Base-by-base conservation (phyloP, 1,140 invertebrate genomes). In the Caenorhabditis inopinata region DNA sequence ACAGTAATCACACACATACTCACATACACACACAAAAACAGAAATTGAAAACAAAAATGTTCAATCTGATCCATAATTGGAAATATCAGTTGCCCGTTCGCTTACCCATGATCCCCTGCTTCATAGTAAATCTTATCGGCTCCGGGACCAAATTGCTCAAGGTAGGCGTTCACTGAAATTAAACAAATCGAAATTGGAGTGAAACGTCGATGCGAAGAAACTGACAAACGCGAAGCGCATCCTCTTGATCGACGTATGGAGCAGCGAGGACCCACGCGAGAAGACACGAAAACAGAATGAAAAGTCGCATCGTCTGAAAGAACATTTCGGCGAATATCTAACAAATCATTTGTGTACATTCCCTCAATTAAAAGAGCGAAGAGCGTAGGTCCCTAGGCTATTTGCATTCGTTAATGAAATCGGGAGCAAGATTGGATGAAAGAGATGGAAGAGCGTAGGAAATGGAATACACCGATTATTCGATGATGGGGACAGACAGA, bases 231-330 rank as follows among this genome's bases (percentile, higher is more conserved):
- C 32, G 58, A 12, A 68, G 58, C 58, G 58, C 58, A 68, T 68
- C 58, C 32, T 68, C 58, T 42, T 68, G 58, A 68, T 68, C 58
- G 58, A 68, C 38, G 32, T 68, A 68, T 9, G 58, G 58, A 16
- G 58, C 58, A 38, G 58, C 58, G 58, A 68, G 58, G 58, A 68
- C 58, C 58, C 58, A 68, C 58, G 58, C 58, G 58, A 68, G 58
- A 68, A 68, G 58, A 68, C 58, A 68, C 58, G 58, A 68, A 68
- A 68, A 32, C 58, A 68, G 38, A 32, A 68, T 68, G 58, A 68
- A 68, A 18, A 68, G 58, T 32, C 58, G 58, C 58, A 68, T 68
- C 58, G 58, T 68, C 58, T 68, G 58, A n/a, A n/a, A n/a, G 51
- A 58, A 58, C 51, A 32, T 48, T 48, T 14, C 9, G 4, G 9